phyloP scores from a whole-genome alignment of 2,797 vertebrate species.

The Meda fulgida region DNA sequence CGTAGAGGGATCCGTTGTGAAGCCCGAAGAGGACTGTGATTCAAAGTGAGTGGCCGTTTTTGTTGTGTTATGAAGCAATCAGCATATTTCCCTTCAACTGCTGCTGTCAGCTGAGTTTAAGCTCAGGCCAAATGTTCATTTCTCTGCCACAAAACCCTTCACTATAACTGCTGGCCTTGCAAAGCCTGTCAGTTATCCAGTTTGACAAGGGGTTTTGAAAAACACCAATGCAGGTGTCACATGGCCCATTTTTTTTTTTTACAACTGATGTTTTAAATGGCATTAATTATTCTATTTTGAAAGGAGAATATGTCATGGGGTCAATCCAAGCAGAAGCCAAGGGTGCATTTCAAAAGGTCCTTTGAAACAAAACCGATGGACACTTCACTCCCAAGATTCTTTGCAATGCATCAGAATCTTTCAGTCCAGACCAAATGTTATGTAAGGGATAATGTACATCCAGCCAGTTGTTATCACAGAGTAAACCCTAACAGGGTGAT shows the following conservation, averaged over 20 bases:
- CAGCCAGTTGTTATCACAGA: too few species aligned
- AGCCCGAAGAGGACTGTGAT: constrained; percentile 40
- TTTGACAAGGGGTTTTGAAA: constrained; percentile 31
- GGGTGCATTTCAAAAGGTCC: background rate
- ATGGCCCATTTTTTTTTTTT: background rate
- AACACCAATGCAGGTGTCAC: background rate
- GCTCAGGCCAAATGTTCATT: constrained; percentile 11
- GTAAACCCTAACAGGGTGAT: too few species aligned
- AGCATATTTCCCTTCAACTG: constrained; percentile 26
- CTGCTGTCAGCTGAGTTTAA: constrained; percentile 17
- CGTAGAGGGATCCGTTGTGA: constrained; percentile 18
- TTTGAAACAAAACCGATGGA: background rate
- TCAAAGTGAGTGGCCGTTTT: constrained; percentile 51
- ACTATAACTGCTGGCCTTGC: constrained; percentile 7
- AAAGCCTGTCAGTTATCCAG: constrained; percentile 13
- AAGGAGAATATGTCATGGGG: background rate
- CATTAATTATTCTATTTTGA: background rate
- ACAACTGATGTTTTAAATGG: background rate
- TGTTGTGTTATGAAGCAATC: constrained; percentile 17
- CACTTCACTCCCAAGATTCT: background rate
- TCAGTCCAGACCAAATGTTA: background rate
- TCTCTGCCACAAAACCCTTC: constrained; percentile 16
- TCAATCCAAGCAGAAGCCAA: background rate
- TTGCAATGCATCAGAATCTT: background rate
- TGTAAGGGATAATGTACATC: background rate